Base-by-base conservation (phyloP, 2,888 invertebrate species). In the Leptinotarsa juncta region DNA sequence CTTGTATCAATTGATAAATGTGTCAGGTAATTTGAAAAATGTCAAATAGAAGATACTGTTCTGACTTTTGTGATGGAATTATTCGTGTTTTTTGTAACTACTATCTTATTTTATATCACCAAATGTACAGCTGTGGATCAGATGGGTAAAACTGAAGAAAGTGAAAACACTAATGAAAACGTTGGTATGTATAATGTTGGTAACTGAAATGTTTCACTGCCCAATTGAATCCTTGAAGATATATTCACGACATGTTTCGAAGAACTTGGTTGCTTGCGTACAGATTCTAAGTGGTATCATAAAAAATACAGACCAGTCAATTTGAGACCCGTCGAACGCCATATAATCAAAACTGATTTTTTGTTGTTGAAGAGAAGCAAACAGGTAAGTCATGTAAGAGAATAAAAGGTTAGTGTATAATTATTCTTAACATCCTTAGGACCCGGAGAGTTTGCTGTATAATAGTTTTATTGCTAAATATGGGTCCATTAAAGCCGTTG, bases 261-360 rank as follows among this genome's bases (percentile, higher is more conserved):
- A 16, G 84, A 85, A 15, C 80, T 89, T 26, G 88, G 88, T 4
- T 88, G 88, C 76, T 80, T 89, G 18, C 83, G 84, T 42, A 84
- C 85, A 3, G 86, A 86, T 26, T 81, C 84, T 15, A 85, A 85
- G 72, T 89, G 89, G 88, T 88, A 84, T 74, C 82, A 88, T 77
- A 80, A 81, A 14, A 79, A 81, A 65, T 81, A 83, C 57, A 82
- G 88, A 65, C 88, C 88, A 3, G 78, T 84, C 18, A 88, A 88
- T 80, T 78, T 86, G 42, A 83, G 84, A 77, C 89, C 89, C 1
- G 72, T 86, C n/a, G 86, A 85, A 65, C 80, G 87, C 50, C 84
- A 87, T 76, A 84, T 86, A 4, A 86, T 89, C 69, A 86, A 86
- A 79, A 88, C 89, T 2, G 85, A 87, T 57, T 89, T 89, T 78